Base-by-base conservation (phyloP, 2,797 vertebrate genomes). In the Clarias laeviceps region DNA sequence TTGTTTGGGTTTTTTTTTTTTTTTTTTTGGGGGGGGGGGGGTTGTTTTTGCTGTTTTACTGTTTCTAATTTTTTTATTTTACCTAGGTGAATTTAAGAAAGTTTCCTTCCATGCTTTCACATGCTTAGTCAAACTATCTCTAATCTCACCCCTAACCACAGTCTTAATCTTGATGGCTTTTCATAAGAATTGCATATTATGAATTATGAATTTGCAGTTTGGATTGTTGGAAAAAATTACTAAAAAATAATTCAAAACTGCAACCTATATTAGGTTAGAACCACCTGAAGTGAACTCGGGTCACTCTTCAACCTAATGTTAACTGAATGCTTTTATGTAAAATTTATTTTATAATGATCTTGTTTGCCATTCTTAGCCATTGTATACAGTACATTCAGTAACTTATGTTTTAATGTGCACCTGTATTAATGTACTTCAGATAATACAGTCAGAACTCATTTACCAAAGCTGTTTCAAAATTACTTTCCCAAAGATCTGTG, bases 211-310 rank as follows among this genome's bases (percentile, higher is more conserved):
- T 73, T 45, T 64, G 29, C n/a, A 68, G 79, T 82, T 82, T 57
- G 68, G 40, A 76, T 74, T 62, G 56, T 80, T 64, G 2, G 62
- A 82, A 73, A 82, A 32, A n/a, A 29, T 22, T 69, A 64, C 20
- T 59, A 20, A 12, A 14, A 65, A 84, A n/a, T 5, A n/a, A 66
- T 85, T 84, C 40, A 69, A 89, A 89, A 76, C n/a, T 68, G 59
- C 61, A 82, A 50, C 87, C 89, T 89, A 89, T 86, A 89, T 89
- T 89, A 89, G 85, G 89, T 88, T 87, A 62, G 32, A 66, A 62
- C 32, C 12, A 3, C 50, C 65, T 40, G 34, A 62, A 64, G 40
- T 62, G 18, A 34, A 57, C 27, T 12, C 34, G 1, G 32, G 29
- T 79, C 57, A n/a, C 2, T 62, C 29, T 62, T 37, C 22, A 8